A percentile compares a stretch with the other conserved stretches of the same genome.
Conservation (phyloP, 2,888 invertebrate genomes). For the Petrolisthes manimaculis region DNA sequence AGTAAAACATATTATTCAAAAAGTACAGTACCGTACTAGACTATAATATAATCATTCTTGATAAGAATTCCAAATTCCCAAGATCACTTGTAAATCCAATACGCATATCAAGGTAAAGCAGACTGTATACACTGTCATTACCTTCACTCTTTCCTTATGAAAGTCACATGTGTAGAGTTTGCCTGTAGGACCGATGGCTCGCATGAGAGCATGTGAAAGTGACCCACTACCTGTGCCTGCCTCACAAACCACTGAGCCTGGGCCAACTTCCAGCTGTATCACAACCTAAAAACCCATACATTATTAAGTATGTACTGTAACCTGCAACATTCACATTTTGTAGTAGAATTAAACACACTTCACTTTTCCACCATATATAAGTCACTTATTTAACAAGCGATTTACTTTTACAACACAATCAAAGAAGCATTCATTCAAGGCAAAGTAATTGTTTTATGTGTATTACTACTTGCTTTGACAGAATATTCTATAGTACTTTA, state of each 20-base stretch:
- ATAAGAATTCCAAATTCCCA: too few species aligned
- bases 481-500: too few species aligned
- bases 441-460: too few species aligned
- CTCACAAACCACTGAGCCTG: slow-evolving; percentile 67
- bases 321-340: neutral
- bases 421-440: too few species aligned
- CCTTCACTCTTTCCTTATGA: slow-evolving; percentile 76
- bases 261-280: slow-evolving; percentile 58
- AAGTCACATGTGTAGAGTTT: slow-evolving; percentile 97
- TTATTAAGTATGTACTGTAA: neutral
- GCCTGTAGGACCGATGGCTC: slow-evolving; percentile 88
- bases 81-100: too few species aligned
- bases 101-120: too few species aligned
- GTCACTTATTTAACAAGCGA: too few species aligned
- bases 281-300: slow-evolving; percentile 44
- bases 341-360: too few species aligned
- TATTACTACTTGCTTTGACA: too few species aligned
- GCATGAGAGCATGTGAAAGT: slow-evolving; percentile 90
- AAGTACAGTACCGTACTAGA: neutral
- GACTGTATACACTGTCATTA: neutral
- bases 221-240: slow-evolving; percentile 96
- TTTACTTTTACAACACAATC: too few species aligned
- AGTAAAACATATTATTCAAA: neutral
- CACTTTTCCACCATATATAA: too few species aligned
- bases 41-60: too few species aligned